Evolutionary conservation across 2,888 invertebrate species (phyloP).

Genomic region (Caenorhabditis sinica): DNA sequence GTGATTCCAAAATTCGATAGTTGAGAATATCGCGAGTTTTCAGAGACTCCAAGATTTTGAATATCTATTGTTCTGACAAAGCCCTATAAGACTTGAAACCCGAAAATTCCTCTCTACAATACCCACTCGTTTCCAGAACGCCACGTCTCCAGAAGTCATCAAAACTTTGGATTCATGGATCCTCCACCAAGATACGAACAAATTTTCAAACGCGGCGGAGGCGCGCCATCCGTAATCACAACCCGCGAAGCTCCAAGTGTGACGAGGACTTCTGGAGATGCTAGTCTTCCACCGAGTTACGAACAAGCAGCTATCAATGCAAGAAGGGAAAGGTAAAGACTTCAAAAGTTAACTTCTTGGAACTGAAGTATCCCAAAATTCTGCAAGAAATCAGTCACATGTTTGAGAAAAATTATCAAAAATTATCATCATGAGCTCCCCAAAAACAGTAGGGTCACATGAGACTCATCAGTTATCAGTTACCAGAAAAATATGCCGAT

Average conservation of each 20-base stretch:
- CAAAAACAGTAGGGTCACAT: constrained; percentile 17
- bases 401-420: neutral
- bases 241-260: constrained; percentile 49
- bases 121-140: too few species aligned
- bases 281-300: constrained; percentile 49
- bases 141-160: constrained; percentile 24
- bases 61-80: too few species aligned
- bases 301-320: constrained; percentile 46
- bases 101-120: constrained; percentile 11
- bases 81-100: neutral
- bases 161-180: constrained; percentile 64
- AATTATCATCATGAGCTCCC: neutral
- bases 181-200: constrained; percentile 66
- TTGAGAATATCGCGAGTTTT: too few species aligned
- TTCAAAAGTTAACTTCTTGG: neutral
- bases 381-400: neutral
- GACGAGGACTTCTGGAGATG: constrained; percentile 50
- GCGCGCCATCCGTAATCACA: constrained; percentile 42
- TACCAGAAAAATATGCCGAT: too few species aligned
- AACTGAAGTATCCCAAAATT: neutral
- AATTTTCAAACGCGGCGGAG: constrained; percentile 59
- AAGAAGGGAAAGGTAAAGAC: constrained; percentile 11
- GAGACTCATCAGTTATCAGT: neutral
- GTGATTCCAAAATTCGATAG: too few species aligned
- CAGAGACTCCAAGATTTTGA: too few species aligned